These are phyloP conservation scores for Pachypsylla venusta DNA, from an alignment of 1,140 invertebrate species.

Conservation along the genomic window DNA sequence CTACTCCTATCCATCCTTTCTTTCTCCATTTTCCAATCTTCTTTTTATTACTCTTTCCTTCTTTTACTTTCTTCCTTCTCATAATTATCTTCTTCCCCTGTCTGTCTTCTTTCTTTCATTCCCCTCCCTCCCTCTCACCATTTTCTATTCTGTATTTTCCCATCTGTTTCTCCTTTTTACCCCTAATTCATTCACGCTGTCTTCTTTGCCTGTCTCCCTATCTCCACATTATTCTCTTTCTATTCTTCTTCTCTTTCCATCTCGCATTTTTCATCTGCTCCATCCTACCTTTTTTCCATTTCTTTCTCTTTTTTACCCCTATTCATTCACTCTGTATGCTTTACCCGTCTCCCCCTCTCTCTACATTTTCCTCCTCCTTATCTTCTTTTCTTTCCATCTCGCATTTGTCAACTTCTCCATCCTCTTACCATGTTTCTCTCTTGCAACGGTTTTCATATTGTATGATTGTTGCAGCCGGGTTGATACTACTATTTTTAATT, in stretches of 20 bases:
- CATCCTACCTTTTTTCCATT: neutral
- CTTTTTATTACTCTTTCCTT: neutral
- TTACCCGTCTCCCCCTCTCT: neutral
- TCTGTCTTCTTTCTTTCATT: neutral
- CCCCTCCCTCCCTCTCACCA: neutral
- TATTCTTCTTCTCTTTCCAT: neutral
- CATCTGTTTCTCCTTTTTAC: neutral
- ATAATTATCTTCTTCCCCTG: neutral
- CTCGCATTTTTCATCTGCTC: neutral
- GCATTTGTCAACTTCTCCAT: neutral
- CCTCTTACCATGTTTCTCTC: neutral
- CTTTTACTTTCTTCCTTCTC: neutral
- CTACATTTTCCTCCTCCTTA: neutral
- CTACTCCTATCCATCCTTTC: neutral
- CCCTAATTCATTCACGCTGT: neutral
- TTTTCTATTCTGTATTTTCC: neutral
- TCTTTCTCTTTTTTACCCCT: neutral
- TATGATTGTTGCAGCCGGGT: no score
- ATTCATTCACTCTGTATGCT: neutral
- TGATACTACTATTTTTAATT: no score
- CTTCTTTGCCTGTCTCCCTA: neutral
- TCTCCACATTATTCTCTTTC: neutral
- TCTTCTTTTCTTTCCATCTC: neutral
- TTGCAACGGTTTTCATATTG: no score
- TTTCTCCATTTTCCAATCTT: neutral